Base-by-base conservation (phyloP, 2,888 invertebrate species). In the Vannuccia rotundouncinata region DNA sequence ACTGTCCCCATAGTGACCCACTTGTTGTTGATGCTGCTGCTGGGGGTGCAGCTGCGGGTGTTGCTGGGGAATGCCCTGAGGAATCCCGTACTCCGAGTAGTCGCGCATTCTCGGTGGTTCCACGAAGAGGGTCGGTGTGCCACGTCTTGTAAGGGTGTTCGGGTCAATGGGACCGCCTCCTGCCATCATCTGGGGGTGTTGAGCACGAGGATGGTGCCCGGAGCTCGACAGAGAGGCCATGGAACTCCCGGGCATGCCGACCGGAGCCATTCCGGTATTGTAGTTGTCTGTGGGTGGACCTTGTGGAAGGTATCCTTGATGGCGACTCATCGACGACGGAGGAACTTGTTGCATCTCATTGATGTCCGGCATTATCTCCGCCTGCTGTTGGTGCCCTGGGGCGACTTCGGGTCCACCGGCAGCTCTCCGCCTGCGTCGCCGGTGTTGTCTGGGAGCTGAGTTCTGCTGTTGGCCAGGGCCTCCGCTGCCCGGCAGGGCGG, bases 81-180 rank as follows among this genome's bases (percentile, higher is more conserved):
- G 77, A 31, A 77, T 77, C n/a, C 31, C 77, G 31, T 77, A 77
- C 31, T 77, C 77, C 29, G 30, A 30, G 25, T 77, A 77, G 31
- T 77, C 77, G 31, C 77, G 28, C 30, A 77, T 77, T 29, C 45
- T 1, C 1, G 77, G 77, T n/a, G 77, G 77, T 25, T 77, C 77
- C 2, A 77, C 45, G 31, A 77, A 77, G 13, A 77, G 45, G 1
- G 77, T 77, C n/a, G 77, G 77, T n/a, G 77, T 77, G 31, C 77
- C 77, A 22, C 77, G 77, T n/a, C 77, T 29, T 17, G 77, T 77
- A 2, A 77, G 31, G 1, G 77, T 77, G 31, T 30, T 31, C 10
- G 73, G 27, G 22, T 73, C 73, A 22, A 2, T 13, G 5, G 13
- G 13, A 10, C 10, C 10, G 73, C 27, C 73, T 25, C 5, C 27